A percentile compares a stretch with the other conserved stretches of the same genome.
phyloP scores from a whole-genome alignment of 2,797 vertebrate species.

The Adelosebastes latens region DNA sequence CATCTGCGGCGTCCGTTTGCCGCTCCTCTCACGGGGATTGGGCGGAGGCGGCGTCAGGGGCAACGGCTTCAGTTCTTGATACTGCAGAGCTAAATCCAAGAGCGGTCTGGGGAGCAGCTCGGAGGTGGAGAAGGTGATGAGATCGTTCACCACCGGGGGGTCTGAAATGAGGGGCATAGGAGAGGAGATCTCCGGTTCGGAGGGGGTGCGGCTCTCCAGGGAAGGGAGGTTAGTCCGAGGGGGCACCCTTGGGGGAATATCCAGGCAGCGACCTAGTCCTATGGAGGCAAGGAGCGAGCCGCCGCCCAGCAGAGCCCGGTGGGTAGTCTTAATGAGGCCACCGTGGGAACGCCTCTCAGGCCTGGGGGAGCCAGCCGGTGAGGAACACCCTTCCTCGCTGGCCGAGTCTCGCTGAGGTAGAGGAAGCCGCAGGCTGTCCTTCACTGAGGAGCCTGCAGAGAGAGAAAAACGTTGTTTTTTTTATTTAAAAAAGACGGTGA shows the following conservation, averaged over 20 bases:
- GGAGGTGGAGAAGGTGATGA: slow-evolving; percentile 78
- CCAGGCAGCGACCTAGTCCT: slow-evolving; percentile 86
- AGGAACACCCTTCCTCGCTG: slow-evolving; percentile 75
- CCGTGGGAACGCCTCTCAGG: slow-evolving; percentile 72
- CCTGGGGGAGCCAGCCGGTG: slow-evolving; percentile 77
- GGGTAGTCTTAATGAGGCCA: slow-evolving; percentile 79
- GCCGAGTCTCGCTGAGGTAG: slow-evolving; percentile 78
- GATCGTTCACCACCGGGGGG: slow-evolving; percentile 66
- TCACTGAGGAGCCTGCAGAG: slow-evolving; percentile 69
- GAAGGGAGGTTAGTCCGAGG: slow-evolving; percentile 76
- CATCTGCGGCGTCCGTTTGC: slow-evolving; percentile 33
- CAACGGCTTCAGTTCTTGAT: slow-evolving; percentile 61
- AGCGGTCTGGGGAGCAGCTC: slow-evolving; percentile 63
- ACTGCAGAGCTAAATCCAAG: slow-evolving; percentile 68
- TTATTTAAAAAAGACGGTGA: slow-evolving; percentile 17
- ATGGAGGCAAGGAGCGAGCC: slow-evolving; percentile 87
- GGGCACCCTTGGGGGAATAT: slow-evolving; percentile 74
- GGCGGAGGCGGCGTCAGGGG: slow-evolving; percentile 76
- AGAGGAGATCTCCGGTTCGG: slow-evolving; percentile 58
- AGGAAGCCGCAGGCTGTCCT: slow-evolving; percentile 66
- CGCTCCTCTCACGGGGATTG: slow-evolving; percentile 65
- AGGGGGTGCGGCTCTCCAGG: slow-evolving; percentile 58
- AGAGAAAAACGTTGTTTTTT: neutral
- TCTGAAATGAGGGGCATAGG: slow-evolving; percentile 58
- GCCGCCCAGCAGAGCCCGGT: slow-evolving; percentile 82